phyloP scores from a whole-genome alignment of 2,888 invertebrate species.

The Idaea straminata region DNA sequence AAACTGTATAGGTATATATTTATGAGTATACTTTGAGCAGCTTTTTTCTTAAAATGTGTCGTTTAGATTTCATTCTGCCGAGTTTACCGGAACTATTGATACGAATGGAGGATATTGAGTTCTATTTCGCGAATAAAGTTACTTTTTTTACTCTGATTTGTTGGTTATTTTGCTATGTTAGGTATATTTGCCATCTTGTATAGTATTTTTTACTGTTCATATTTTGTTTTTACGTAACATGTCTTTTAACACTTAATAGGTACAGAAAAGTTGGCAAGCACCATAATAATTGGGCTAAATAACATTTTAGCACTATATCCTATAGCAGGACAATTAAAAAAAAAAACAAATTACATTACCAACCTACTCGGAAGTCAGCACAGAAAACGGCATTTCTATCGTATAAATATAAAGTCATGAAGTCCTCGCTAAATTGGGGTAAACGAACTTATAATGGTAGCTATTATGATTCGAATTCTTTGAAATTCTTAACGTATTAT shows the following conservation, averaged over 20 bases:
- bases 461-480: conserved; percentile 7
- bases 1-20: background rate
- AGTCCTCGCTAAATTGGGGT: conserved; percentile 12
- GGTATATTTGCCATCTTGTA: background rate
- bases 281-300: background rate
- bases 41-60: background rate
- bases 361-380: conserved; percentile 16
- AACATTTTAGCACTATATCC: conserved; percentile 9
- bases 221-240: background rate
- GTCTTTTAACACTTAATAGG: no score
- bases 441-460: conserved; percentile 14
- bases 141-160: background rate
- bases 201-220: background rate
- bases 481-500: conserved; percentile 9
- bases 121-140: background rate
- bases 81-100: background rate
- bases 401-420: conserved; percentile 6
- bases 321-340: conserved; percentile 19
- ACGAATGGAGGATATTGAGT: background rate
- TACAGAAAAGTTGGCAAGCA: background rate
- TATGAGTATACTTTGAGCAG: background rate
- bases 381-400: conserved; percentile 11
- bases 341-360: conserved; percentile 12
- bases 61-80: background rate
- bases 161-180: background rate